Evolutionary conservation across 2,113 vertebrate species (phyloP).

Genomic region (Crotalus tigris): DNA sequence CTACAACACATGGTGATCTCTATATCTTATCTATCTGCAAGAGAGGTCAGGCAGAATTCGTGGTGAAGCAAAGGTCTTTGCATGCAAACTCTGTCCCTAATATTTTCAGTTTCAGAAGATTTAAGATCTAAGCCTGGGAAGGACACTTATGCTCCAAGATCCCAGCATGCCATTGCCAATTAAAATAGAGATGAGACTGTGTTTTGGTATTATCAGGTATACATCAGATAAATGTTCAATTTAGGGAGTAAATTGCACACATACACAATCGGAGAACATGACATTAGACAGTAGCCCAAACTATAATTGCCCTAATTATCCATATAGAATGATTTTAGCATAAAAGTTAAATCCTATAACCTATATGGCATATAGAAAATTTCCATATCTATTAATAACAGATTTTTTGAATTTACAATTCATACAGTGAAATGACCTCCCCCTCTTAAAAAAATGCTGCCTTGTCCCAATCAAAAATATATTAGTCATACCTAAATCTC

Average conservation of each 20-base stretch:
- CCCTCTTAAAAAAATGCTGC: not conserved
- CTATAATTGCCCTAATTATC: slow-evolving; percentile 17
- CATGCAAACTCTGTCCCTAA: not conserved
- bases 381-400: accelerated
- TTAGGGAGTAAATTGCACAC: not conserved
- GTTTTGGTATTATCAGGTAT: not conserved
- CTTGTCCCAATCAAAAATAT: not conserved
- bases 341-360: not conserved
- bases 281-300: accelerated
- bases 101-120: not conserved
- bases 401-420: not conserved
- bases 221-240: not conserved
- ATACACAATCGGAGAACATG: not conserved
- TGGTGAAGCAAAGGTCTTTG: not conserved
- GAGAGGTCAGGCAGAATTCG: not conserved
- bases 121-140: not conserved
- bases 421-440: not conserved
- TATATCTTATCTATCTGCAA: not conserved
- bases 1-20: not conserved
- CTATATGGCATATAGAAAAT: not conserved
- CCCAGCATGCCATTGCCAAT: too few species aligned
- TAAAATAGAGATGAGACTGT: not conserved
- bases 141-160: not conserved
- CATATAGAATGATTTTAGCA: not conserved
- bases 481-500: not conserved